These are phyloP conservation scores for Cenopis cana DNA, from an alignment of 2,888 invertebrate genomes.

Conservation along the genomic window DNA sequence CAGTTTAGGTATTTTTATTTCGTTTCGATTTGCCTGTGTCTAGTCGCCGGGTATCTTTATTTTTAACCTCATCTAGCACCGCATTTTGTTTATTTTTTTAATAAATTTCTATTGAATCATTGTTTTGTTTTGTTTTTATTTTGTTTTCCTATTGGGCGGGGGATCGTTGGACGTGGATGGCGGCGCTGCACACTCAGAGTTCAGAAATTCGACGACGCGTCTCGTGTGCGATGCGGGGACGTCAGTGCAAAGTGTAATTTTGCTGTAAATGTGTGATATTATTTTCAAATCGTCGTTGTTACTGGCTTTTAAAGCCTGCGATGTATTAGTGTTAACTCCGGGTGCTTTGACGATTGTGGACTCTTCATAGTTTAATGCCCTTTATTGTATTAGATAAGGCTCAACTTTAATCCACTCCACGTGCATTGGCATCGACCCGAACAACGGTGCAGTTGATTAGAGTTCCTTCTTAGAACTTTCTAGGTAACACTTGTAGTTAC, in stretches of 20 bases:
- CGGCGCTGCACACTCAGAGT: slow-evolving; percentile 79
- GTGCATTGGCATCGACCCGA: slow-evolving; percentile 23
- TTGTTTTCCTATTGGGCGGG: slow-evolving; percentile 69
- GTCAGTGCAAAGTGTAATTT: slow-evolving; percentile 77
- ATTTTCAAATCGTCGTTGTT: slow-evolving; percentile 79
- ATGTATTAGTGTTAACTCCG: slow-evolving; percentile 83
- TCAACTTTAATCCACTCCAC: slow-evolving; percentile 62
- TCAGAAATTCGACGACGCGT: slow-evolving; percentile 62
- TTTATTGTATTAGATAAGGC: slow-evolving; percentile 77
- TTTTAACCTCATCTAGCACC: slow-evolving; percentile 61
- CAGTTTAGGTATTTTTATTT: background rate
- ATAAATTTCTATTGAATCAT: slow-evolving; percentile 69
- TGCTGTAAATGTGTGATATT: slow-evolving; percentile 83
- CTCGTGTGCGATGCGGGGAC: slow-evolving; percentile 50
- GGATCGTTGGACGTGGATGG: slow-evolving; percentile 78
- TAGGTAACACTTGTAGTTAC: slow-evolving; percentile 69
- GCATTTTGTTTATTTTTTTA: slow-evolving; percentile 64
- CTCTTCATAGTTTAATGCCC: slow-evolving; percentile 76
- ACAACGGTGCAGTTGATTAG: slow-evolving; percentile 63
- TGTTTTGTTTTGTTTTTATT: slow-evolving; percentile 62
- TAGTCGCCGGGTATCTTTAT: slow-evolving; percentile 54
- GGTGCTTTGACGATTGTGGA: slow-evolving; percentile 85
- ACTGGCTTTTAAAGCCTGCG: slow-evolving; percentile 81
- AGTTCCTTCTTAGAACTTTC: slow-evolving; percentile 76
- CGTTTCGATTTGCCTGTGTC: background rate